A percentile compares a stretch with the other conserved stretches of the same genome.
Evolutionary conservation across 1,140 invertebrate genomes (phyloP).

Genomic region (Aphis craccivora): DNA sequence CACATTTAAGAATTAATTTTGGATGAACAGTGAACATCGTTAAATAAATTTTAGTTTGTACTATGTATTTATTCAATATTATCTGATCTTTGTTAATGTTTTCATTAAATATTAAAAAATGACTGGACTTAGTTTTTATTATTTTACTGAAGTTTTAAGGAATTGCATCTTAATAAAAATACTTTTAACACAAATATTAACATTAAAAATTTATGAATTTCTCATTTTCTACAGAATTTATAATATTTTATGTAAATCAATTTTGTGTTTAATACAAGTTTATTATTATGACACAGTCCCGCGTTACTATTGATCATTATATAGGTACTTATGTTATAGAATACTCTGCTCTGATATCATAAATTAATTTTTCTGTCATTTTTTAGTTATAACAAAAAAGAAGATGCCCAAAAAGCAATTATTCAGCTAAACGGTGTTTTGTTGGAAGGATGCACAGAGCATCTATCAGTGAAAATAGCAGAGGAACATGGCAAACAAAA

Average conservation of each 20-base stretch:
- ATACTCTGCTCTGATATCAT: neutral
- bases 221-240: neutral
- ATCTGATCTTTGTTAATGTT: neutral
- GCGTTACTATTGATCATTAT: neutral
- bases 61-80: too few species aligned
- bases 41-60: too few species aligned
- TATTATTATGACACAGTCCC: neutral
- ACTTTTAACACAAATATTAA: neutral
- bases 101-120: neutral
- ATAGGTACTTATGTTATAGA: neutral
- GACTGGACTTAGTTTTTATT: neutral
- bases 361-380: slow-evolving; percentile 39
- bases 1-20: too few species aligned
- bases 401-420: slow-evolving; percentile 89
- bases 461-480: slow-evolving; percentile 86
- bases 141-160: neutral
- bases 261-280: neutral
- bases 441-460: slow-evolving; percentile 82
- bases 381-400: slow-evolving; percentile 77
- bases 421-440: slow-evolving; percentile 82
- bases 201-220: neutral
- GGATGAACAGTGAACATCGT: too few species aligned
- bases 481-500: slow-evolving; percentile 93
- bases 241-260: neutral
- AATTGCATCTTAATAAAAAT: neutral